Evolutionary conservation across 1,140 invertebrate species (phyloP), one percentile per base, ranked within the genome.

Genomic region (Manduca sexta): DNA sequence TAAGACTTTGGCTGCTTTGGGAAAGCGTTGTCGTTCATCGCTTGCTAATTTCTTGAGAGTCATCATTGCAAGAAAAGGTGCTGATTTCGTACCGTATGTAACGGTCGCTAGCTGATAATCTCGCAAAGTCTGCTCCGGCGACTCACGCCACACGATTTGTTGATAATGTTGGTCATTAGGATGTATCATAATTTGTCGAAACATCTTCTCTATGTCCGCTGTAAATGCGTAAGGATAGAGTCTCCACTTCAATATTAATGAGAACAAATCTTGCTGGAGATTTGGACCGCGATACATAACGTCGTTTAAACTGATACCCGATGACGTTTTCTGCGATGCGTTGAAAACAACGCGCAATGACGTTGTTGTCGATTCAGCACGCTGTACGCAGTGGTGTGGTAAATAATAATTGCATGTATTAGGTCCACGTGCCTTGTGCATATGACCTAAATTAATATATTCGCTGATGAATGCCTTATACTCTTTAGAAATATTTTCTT

Each of bases 311-410:
- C n/a, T n/a, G n/a, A n/a, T 10, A 4, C 43, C 47, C 15, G 16
- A 44, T 3, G 40, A 26, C 3, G 42, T 37, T 37, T 43, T 46
- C 17, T 37, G 21, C 1, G 48, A 46, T 2, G 40, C 48, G 17
- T 54, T 49, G 13, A 49, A 49, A 15, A 54, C 52, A 4, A 60
- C 58, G 21, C 49, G 41, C 10, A 43, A 42, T 44, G 45, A 43
- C 0, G 49, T 56, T 16, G 52, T 60, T 7, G 33, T 52, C 1
- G 52, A 49, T 1, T 50, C 21, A 17, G 61, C 51, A 2, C 16
- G 35, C 6, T 45, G 5, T 8, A 57, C 49, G n/a, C 45, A 45
- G n/a, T 60, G 57, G 31, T 60, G 52, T 4, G 49, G 48, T 13
- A 60, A 17, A 42, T 34, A 51, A 13, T 12, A 48, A 11, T 45